Base-by-base conservation (phyloP, 2,797 vertebrate genomes). In the Siniperca obscura region DNA sequence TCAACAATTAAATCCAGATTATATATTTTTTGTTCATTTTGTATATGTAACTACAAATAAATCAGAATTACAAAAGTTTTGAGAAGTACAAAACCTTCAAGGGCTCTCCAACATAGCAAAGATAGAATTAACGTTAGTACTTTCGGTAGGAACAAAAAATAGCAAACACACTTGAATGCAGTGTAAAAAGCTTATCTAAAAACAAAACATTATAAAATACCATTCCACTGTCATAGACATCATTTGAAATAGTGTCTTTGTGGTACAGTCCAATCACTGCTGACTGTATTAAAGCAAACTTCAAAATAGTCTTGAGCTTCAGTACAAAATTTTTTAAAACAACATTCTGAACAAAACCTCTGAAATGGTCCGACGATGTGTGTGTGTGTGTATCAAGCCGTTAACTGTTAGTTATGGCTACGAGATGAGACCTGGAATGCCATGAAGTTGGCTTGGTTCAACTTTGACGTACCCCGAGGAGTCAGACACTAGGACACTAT, bases 31-130 rank as follows among this genome's bases (percentile, higher is more conserved):
- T 89, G 61, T 90, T 89, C 87, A 87, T 97, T 96, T 97, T 95
- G 91, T 95, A 94, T 93, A 96, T 91, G 96, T 95, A 96, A 94
- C 95, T 97, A 97, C 96, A 97, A 97, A 98, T 96, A 96, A 94
- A 97, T 95, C 84, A 95, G 95, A 97, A 97, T 97, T 97, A 97
- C 96, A 97, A 98, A 98, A 97, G 94, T 92, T 92, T 93, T 88
- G 82, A 96, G 97, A 96, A 96, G 96, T 98, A 99, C 97, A 98
- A 98, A 95, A 97, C 94, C 95, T 97, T 95, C 95, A 95, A 94
- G 95, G 96, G 95, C 95, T 96, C 96, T 90, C 95, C 94, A 93
- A 97, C 96, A 96, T 92, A 94, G 93, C 89, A 94, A 94, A 94
- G 94, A 92, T 91, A 93, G 87, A 90, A 87, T 91, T 82, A 76